Evolutionary conservation across 2,888 invertebrate genomes (phyloP).

Genomic region (Thereva nobilitata): DNA sequence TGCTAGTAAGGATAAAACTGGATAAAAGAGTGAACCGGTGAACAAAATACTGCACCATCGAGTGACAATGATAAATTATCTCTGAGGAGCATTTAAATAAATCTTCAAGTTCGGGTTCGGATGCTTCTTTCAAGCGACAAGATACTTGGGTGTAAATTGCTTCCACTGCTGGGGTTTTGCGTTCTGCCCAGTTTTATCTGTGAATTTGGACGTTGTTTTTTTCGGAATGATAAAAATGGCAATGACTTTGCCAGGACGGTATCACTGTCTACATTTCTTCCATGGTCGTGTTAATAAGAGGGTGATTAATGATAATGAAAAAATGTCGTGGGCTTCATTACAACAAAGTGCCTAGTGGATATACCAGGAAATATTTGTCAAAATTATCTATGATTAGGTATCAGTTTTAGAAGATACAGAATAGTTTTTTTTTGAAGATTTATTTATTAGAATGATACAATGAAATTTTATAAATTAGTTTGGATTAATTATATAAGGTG

Average conservation of each 20-base stretch:
- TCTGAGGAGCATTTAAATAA: conserved; percentile 39
- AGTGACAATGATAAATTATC: conserved; percentile 41
- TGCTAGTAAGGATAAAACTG: conserved; percentile 24
- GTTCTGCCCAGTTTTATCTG: conserved; percentile 6
- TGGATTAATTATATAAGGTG: too few relatives aligned
- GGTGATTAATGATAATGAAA: conserved; percentile 20
- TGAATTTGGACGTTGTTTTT: conserved; percentile 11
- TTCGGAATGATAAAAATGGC: conserved; percentile 15
- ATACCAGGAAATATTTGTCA: conserved; percentile 19
- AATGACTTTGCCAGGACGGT: conserved; percentile 20
- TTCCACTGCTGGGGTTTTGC: conserved; percentile 10
- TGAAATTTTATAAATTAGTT: too few relatives aligned
- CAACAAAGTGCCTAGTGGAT: neutral
- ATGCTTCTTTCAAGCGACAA: conserved; percentile 21
- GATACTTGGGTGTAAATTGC: conserved; percentile 38
- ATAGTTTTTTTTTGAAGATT: too few relatives aligned
- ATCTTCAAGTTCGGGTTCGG: conserved; percentile 27
- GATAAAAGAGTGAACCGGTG: conserved; percentile 21
- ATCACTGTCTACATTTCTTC: conserved; percentile 1
- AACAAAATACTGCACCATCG: conserved; percentile 36
- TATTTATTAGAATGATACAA: too few relatives aligned
- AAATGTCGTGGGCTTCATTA: neutral
- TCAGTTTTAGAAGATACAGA: too few relatives aligned
- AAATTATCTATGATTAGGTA: neutral
- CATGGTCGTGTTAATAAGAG: neutral